These are phyloP conservation scores for Turritopsis dohrnii DNA, from an alignment of 30 jellyfish, hydroid and myxozoan genomes.

Conservation along the genomic window DNA sequence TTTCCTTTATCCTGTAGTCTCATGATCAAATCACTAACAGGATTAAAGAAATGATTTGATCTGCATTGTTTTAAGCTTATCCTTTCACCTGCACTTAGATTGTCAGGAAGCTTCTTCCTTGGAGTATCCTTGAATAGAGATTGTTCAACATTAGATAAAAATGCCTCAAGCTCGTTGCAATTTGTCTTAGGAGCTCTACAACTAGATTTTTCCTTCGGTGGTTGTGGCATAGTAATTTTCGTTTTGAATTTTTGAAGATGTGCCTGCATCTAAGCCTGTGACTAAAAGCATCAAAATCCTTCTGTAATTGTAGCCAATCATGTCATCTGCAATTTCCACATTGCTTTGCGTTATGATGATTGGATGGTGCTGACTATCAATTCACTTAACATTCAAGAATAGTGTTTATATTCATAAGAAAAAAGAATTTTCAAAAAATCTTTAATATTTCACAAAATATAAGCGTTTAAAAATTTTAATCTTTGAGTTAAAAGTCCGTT, in stretches of 20 bases:
- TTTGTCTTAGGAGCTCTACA: constrained; percentile 1
- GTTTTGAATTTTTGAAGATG: not conserved
- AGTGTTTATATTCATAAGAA: no score
- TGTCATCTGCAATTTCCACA: not conserved
- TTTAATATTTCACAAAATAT: no score
- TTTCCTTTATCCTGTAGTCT: no score
- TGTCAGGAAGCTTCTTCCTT: not conserved
- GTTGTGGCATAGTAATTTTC: not conserved
- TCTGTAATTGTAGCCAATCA: not conserved
- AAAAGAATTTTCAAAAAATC: no score
- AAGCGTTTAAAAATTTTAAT: no score
- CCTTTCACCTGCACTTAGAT: no score
- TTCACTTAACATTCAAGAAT: no score
- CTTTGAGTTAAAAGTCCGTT: no score
- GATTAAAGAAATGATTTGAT: no score
- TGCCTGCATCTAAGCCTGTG: not conserved
- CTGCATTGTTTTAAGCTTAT: no score
- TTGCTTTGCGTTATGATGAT: not conserved
- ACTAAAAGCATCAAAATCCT: not conserved
- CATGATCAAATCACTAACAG: no score
- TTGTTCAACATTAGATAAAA: constrained; percentile 1
- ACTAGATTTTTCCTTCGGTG: not conserved
- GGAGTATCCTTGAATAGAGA: not conserved
- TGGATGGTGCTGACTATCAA: not conserved
- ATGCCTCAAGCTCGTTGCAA: not conserved